A percentile compares a stretch with the other conserved stretches of the same genome.
phyloP scores from a whole-genome alignment of 2,113 vertebrate genomes.

The Regulus satrapa region DNA sequence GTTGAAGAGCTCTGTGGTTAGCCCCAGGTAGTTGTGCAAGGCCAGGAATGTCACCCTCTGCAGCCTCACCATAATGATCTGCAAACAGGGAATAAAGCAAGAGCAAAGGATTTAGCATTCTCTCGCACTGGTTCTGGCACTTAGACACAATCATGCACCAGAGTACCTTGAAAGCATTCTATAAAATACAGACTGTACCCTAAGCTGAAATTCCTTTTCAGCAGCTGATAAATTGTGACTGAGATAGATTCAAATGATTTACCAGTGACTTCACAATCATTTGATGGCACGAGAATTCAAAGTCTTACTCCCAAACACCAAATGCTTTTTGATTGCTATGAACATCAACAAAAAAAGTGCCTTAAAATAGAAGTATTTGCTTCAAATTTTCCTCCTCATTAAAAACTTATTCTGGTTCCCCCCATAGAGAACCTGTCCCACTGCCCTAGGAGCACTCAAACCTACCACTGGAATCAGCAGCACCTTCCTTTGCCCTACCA shows the following conservation, averaged over 20 bases:
- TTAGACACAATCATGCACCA: background rate
- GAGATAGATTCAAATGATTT: background rate
- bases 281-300: background rate
- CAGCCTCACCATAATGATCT: slow-evolving; percentile 97
- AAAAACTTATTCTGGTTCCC: background rate
- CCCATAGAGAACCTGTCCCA: background rate
- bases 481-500: background rate
- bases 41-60: slow-evolving; percentile 94
- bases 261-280: background rate
- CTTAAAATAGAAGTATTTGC: background rate
- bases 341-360: background rate
- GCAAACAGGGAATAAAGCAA: background rate
- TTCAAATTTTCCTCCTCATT: background rate
- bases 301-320: background rate
- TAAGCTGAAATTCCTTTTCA: background rate
- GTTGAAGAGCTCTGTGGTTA: slow-evolving; percentile 93
- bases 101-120: background rate
- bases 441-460: background rate
- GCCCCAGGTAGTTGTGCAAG: slow-evolving; percentile 91
- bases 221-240: background rate
- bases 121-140: background rate
- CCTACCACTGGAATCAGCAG: background rate
- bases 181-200: background rate
- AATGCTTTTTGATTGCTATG: background rate
- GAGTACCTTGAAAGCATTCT: background rate